Evolutionary conservation across 2,797 vertebrate species (phyloP).

Genomic region (Rousettus madagascariensis): DNA sequence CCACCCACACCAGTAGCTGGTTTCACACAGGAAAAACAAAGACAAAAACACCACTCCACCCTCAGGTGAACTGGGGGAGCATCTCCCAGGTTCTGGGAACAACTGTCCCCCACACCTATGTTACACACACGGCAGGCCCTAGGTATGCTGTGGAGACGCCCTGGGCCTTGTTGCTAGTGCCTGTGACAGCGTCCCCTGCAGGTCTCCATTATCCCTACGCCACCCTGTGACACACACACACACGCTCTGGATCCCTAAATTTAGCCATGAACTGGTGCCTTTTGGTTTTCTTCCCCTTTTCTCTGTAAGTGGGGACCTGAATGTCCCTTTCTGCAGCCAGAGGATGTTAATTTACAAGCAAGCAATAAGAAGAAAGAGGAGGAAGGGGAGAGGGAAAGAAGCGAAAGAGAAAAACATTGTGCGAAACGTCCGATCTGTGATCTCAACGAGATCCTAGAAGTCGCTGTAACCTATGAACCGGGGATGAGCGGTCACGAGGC

Average conservation of each 20-base stretch:
- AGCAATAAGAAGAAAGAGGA: not conserved
- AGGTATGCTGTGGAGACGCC: not conserved
- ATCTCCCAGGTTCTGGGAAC: not conserved
- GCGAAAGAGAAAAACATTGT: not conserved
- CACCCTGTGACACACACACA: too few relatives aligned
- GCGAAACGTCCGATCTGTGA: not conserved
- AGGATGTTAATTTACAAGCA: not conserved
- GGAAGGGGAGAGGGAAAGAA: not conserved
- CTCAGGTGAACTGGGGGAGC: not conserved
- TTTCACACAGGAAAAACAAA: not conserved
- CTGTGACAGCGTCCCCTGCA: not conserved
- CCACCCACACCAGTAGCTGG: not conserved
- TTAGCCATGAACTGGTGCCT: not conserved
- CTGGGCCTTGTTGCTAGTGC: not conserved
- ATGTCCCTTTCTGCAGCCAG: not conserved
- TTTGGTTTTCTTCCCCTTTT: not conserved
- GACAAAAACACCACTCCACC: not conserved
- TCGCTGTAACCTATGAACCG: not conserved
- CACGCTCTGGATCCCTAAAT: not conserved
- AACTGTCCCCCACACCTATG: not conserved
- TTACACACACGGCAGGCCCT: not conserved
- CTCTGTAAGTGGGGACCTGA: not conserved
- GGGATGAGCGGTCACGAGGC: not conserved
- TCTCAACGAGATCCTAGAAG: not conserved
- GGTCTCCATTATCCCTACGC: too few relatives aligned